These are phyloP conservation scores for Cerceris ruficornis DNA, from an alignment of 2,888 invertebrate genomes.

Conservation along the genomic window DNA sequence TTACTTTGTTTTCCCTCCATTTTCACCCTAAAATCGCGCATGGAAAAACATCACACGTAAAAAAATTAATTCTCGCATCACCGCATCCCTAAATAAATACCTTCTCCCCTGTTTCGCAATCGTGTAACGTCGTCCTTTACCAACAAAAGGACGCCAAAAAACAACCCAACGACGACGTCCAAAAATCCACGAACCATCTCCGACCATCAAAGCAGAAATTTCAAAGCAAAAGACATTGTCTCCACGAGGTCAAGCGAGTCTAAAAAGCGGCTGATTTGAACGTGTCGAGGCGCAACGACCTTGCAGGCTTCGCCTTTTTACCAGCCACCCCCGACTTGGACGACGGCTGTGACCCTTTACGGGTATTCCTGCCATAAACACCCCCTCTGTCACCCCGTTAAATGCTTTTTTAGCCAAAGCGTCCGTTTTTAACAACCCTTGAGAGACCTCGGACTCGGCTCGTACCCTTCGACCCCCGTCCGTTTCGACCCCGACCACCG, in stretches of 20 bases:
- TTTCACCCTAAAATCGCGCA: too few species aligned
- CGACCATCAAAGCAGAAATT: too few species aligned
- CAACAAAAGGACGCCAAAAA: too few species aligned
- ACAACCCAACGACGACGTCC: too few species aligned
- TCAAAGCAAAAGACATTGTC: constrained; percentile 11
- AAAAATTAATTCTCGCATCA: too few species aligned
- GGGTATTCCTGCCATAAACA: constrained; percentile 67
- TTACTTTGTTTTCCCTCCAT: too few species aligned
- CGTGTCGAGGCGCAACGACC: constrained; percentile 54
- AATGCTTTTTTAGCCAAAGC: constrained; percentile 74
- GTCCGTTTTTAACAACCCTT: constrained; percentile 79
- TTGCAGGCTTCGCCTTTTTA: constrained; percentile 61
- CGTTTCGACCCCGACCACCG: constrained; percentile 43
- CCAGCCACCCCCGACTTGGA: constrained; percentile 39
- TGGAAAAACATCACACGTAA: too few species aligned
- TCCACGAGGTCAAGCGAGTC: constrained; percentile 42
- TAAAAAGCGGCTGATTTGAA: constrained; percentile 38
- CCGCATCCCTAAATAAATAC: too few species aligned
- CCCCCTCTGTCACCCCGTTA: constrained; percentile 75
- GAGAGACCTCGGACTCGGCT: constrained; percentile 66
- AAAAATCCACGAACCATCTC: too few species aligned
- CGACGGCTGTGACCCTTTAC: constrained; percentile 61
- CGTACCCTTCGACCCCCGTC: constrained; percentile 27
- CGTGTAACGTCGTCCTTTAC: too few species aligned
- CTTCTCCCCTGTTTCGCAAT: too few species aligned